A percentile compares a stretch with the other conserved stretches of the same genome.
Conservation (phyloP, 2,888 invertebrate species). For the Koerneria pararmatus region DNA sequence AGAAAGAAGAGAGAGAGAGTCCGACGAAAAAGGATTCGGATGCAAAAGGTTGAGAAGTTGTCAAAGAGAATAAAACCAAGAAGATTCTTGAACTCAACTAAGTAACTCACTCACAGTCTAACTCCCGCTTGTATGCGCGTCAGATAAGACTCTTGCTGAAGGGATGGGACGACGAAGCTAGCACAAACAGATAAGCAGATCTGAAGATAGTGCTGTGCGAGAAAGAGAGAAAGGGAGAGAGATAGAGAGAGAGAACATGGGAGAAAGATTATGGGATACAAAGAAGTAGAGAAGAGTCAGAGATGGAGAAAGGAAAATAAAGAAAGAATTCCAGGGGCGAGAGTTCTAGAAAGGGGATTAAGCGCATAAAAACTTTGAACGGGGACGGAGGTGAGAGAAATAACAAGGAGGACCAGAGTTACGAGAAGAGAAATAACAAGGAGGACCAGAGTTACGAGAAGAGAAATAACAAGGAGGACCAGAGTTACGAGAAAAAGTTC, state of each 20-base stretch:
- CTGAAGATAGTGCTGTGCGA: neutral
- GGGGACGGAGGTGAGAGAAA: neutral
- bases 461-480: slow-evolving; percentile 6
- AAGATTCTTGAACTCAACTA: too few relatives aligned
- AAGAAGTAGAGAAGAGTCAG: neutral
- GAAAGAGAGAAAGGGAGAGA: neutral
- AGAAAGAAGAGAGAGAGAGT: neutral
- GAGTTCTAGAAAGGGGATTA: neutral
- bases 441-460: neutral
- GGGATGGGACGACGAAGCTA: neutral
- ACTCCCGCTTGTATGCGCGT: too few relatives aligned
- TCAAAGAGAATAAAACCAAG: too few relatives aligned
- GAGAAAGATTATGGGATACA: neutral
- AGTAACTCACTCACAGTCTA: too few relatives aligned
- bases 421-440: slow-evolving; percentile 1
- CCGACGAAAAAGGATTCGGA: neutral
- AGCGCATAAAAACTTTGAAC: neutral
- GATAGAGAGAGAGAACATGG: neutral
- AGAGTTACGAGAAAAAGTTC: neutral
- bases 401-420: neutral
- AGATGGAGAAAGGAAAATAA: neutral
- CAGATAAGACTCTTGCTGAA: neutral
- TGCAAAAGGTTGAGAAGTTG: too few relatives aligned
- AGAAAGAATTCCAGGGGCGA: neutral
- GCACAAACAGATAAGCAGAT: neutral